Evolutionary conservation across 2,888 invertebrate species (phyloP).

Genomic region (Drosophila koepferae): DNA sequence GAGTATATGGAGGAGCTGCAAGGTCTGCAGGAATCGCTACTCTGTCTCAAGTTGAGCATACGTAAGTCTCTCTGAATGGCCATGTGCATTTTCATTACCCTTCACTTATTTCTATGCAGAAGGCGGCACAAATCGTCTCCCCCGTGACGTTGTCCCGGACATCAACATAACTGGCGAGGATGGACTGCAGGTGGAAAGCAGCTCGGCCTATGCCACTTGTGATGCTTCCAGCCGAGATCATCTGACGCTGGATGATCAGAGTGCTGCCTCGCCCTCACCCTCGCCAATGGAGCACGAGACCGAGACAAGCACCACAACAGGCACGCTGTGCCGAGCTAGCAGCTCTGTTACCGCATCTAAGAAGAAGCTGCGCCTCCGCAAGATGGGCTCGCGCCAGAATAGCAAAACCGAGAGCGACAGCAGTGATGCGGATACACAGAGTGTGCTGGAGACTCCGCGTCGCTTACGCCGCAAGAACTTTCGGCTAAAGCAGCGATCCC

Average conservation of each 20-base stretch:
- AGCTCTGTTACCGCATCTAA: conserved; percentile 60
- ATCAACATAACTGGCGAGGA: conserved; percentile 84
- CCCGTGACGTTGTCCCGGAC: conserved; percentile 80
- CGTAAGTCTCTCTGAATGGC: conserved; percentile 65
- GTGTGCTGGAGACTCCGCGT: conserved; percentile 83
- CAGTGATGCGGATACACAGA: conserved; percentile 82
- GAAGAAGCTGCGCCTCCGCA: conserved; percentile 83
- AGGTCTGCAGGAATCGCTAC: conserved; percentile 79
- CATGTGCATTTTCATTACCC: not conserved
- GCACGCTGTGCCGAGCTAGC: conserved; percentile 57
- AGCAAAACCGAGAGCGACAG: conserved; percentile 85
- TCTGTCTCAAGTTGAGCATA: conserved; percentile 79
- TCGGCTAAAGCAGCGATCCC: conserved; percentile 82
- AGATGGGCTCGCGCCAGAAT: conserved; percentile 85
- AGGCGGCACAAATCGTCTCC: conserved; percentile 68
- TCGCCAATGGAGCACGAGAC: conserved; percentile 71
- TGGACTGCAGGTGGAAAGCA: conserved; percentile 61
- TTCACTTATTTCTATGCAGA: conserved; percentile 59
- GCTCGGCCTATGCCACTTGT: conserved; percentile 50
- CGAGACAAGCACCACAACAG: conserved; percentile 70
- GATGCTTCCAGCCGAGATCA: conserved; percentile 63
- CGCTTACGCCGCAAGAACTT: conserved; percentile 84
- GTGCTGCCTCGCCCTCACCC: conserved; percentile 62
- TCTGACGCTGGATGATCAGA: conserved; percentile 75
- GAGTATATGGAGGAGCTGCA: conserved; percentile 81